A percentile compares a stretch with the other conserved stretches of the same genome.
phyloP scores from a whole-genome alignment of 2,113 vertebrate genomes.

The Syngnathus floridae region DNA sequence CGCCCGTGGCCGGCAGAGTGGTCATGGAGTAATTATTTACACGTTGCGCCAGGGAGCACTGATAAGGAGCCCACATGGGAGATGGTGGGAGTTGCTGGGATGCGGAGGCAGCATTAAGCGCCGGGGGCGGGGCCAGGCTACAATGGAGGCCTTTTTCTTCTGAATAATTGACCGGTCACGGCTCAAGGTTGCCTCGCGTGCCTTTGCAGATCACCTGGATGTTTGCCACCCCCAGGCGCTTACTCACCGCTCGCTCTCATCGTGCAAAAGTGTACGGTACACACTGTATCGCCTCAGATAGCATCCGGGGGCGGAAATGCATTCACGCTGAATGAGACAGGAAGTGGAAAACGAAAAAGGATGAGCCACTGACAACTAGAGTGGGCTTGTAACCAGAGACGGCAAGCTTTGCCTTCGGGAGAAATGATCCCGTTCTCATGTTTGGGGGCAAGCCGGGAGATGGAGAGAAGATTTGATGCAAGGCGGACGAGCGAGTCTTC shows the following conservation, averaged over 20 bases:
- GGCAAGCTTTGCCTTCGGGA: not conserved
- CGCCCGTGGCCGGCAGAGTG: slow-evolving; percentile 34
- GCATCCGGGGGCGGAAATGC: not conserved
- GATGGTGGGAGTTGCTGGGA: slow-evolving; percentile 18
- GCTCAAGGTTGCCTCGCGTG: slow-evolving; percentile 13
- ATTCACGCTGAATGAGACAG: not conserved
- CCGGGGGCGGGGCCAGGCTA: slow-evolving; percentile 24
- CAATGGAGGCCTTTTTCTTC: slow-evolving; percentile 27
- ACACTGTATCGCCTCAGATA: not conserved
- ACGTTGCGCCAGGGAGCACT: slow-evolving; percentile 39
- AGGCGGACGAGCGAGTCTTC: slow-evolving; percentile 14
- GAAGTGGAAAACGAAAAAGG: too few relatives aligned
- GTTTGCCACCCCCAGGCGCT: not conserved
- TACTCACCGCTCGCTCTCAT: not conserved
- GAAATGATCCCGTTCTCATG: not conserved
- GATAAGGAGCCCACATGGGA: slow-evolving; percentile 32
- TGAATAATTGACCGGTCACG: slow-evolving; percentile 56
- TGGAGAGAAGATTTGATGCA: slow-evolving; percentile 18
- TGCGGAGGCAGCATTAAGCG: slow-evolving; percentile 21
- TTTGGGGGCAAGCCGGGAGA: not conserved
- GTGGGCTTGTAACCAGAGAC: too few relatives aligned
- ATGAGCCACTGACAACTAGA: too few relatives aligned
- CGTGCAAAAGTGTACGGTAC: not conserved
- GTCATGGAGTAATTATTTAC: slow-evolving; percentile 58
- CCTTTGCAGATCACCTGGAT: slow-evolving; percentile 14